Evolutionary conservation across 2,888 invertebrate species (phyloP).

Genomic region (Drosophila cognata): DNA sequence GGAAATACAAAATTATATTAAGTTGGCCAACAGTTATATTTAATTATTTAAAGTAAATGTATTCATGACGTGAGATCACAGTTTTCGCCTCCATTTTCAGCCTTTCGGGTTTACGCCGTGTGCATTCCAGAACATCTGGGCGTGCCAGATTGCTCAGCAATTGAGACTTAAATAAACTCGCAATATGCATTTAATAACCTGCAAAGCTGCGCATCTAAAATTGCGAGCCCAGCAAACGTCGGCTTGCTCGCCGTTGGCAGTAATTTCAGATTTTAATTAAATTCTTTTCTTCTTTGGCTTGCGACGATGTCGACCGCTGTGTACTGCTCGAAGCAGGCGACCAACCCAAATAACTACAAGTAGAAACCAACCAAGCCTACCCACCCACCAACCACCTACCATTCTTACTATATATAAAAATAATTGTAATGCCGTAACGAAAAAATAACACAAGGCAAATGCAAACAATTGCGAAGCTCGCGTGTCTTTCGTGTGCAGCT

Average conservation of each 20-base stretch:
- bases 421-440: constrained; percentile 51
- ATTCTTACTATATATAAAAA: constrained; percentile 39
- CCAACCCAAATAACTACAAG: constrained; percentile 43
- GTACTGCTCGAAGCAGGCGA: constrained; percentile 50
- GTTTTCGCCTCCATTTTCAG: not conserved
- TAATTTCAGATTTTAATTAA: constrained; percentile 79
- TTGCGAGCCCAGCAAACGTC: constrained; percentile 51
- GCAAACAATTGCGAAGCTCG: constrained; percentile 38
- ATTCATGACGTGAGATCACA: constrained; percentile 40
- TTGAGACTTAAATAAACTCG: constrained; percentile 36
- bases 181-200: constrained; percentile 59
- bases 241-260: constrained; percentile 61
- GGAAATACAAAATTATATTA: constrained; percentile 61
- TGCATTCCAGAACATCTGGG: constrained; percentile 27
- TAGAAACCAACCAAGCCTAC: not conserved
- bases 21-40: constrained; percentile 23
- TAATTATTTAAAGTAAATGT: constrained; percentile 52
- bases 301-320: constrained; percentile 34
- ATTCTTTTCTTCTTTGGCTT: constrained; percentile 68
- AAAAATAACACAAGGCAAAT: constrained; percentile 48
- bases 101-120: not conserved
- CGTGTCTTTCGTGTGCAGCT: constrained; percentile 15
- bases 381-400: constrained; percentile 2
- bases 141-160: constrained; percentile 21
- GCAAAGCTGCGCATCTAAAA: constrained; percentile 63